Evolutionary conservation across 1,140 invertebrate species (phyloP), one percentile per base, ranked within the genome.

Genomic region (Zaprionus tsacasi): DNA sequence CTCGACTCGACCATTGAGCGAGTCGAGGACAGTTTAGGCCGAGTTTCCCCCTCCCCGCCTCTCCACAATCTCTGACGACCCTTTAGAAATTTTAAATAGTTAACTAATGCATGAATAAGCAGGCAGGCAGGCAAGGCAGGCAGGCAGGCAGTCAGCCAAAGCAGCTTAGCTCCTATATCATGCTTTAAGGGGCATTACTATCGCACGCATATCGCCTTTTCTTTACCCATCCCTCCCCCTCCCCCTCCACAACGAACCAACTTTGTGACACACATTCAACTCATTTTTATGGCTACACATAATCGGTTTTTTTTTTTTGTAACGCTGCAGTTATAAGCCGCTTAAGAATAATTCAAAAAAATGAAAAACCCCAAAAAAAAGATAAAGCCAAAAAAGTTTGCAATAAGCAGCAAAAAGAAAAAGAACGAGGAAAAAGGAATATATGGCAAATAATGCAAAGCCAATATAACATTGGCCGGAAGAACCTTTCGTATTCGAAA

Each of bases 61-160:
- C 33, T 1, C 33, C 7, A 1, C 27, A 30, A 30, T 30, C 33
- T 35, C 33, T 35, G 33, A 35, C 33, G 6, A 8, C 43, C 15
- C 27, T 8, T 61, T 56, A 33, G 38, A 56, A 56, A 66, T 43
- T 71, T 79, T 69, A 79, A 79, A 87, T 82, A 70, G 78, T 78
- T 88, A 77, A 75, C 77, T 88, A 88, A 88, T 83, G 77, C 88
- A 88, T 87, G 72, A 79, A 79, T 69, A 67, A 27, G 33, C 52
- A 27, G 12, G 6, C 27, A 30, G 15, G 27, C 27, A 30, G 27
- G 27, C 27, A 40, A 40, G 38, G 13, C 13, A 40, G 38, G 0
- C 36, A 38, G 36, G 12, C 38, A 43, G 40, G 40, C 40, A 43
- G 6, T 13, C 38, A 43, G 40, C 7, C n/a, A 45, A 45, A 45